These are phyloP conservation scores for Crocuta crocuta DNA, from an alignment of 2,113 vertebrate species.

Conservation along the genomic window DNA sequence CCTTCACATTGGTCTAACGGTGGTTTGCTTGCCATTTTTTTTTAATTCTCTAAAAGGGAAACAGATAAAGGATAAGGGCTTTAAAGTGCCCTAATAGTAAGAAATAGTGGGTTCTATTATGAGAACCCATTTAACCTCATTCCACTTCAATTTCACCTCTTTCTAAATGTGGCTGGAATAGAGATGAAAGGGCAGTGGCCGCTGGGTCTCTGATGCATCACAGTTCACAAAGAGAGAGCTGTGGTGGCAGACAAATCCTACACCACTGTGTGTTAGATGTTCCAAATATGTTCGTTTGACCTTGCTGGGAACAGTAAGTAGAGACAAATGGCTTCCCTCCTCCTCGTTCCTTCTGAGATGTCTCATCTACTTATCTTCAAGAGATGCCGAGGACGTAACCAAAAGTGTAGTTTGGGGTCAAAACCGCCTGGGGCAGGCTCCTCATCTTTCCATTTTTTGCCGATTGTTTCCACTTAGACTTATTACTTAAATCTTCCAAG, in stretches of 20 bases:
- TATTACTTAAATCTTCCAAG: not conserved
- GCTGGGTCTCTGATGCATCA: not conserved
- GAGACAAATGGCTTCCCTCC: not conserved
- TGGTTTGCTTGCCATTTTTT: not conserved
- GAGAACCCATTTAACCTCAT: constrained; percentile 39
- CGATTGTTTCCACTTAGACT: not conserved
- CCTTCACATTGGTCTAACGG: constrained; percentile 19
- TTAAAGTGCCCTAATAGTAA: constrained; percentile 48
- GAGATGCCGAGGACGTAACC: too few relatives aligned
- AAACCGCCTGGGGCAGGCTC: too few relatives aligned
- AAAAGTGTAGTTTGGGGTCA: not conserved
- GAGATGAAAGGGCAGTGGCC: not conserved
- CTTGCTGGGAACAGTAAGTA: not conserved
- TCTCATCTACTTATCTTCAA: not conserved
- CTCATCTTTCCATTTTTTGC: not conserved
- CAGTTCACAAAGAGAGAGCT: not conserved
- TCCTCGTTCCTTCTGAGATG: not conserved
- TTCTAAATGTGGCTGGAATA: not conserved
- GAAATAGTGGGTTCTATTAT: not conserved
- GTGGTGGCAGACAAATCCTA: not conserved
- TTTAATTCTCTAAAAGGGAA: not conserved
- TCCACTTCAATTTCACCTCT: not conserved
- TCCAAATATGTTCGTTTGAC: not conserved
- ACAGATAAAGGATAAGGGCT: not conserved
- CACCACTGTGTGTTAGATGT: fast-evolving